A percentile compares a stretch with the other conserved stretches of the same genome.
phyloP scores from a whole-genome alignment of 37 sponge, comb jelly and placozoan genomes.

The Cladorhizidae sp. region DNA sequence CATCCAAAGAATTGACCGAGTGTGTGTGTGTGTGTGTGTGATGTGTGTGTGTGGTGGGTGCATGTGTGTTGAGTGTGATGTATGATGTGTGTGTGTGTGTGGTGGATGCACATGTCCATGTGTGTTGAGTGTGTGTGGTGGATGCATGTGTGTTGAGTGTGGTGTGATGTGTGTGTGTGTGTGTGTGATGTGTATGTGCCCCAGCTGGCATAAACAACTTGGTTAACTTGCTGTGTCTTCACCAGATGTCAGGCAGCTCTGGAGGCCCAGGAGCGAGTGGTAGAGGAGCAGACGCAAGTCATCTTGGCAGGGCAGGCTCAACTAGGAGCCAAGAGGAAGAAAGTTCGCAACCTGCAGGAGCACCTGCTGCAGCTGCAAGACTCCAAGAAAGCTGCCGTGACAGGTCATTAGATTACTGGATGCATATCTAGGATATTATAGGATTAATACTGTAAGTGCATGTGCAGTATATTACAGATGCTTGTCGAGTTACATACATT shows the following conservation, averaged over 20 bases:
- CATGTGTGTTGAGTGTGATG: constrained; percentile 4
- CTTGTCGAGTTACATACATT: too few species aligned
- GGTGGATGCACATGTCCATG: not conserved
- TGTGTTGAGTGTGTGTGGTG: not conserved
- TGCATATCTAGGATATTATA: not conserved
- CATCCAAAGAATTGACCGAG: not conserved
- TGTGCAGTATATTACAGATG: too few species aligned
- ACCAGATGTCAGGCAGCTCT: not conserved
- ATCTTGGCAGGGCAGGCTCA: constrained; percentile 32
- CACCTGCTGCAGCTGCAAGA: constrained; percentile 53
- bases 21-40: not conserved
- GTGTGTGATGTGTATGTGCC: too few species aligned
- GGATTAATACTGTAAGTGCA: too few species aligned
- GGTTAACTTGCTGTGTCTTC: not conserved
- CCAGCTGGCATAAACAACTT: too few species aligned
- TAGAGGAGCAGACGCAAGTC: constrained; percentile 12
- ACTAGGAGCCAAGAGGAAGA: constrained; percentile 23
- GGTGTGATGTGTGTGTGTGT: too few species aligned
- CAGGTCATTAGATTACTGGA: too few species aligned
- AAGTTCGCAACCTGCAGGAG: constrained; percentile 14
- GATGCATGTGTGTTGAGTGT: too few species aligned
- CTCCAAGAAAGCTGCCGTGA: constrained; percentile 69
- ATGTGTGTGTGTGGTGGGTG: not conserved
- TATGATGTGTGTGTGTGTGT: not conserved
- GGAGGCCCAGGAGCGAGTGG: constrained; percentile 1